Percentiles rank a stretch among this genome's conserved stretches.
phyloP scores from a whole-genome alignment of 2,797 vertebrate genomes.

The Sebastes miniatus region DNA sequence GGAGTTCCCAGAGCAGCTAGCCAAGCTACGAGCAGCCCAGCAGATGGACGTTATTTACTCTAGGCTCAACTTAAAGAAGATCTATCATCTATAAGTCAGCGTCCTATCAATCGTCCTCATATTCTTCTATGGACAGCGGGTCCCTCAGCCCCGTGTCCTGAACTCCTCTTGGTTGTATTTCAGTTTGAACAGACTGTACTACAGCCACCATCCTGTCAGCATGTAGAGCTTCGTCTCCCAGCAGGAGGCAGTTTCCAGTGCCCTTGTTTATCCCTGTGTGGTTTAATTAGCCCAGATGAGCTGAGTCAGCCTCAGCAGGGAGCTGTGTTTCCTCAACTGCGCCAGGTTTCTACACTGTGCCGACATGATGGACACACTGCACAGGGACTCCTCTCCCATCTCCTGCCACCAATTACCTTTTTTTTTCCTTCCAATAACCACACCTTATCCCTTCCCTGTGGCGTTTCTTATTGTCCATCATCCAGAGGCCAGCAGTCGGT shows the following conservation, averaged over 20 bases:
- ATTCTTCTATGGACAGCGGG: slow-evolving; percentile 2
- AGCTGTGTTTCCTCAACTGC: slow-evolving; percentile 12
- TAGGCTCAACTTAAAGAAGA: slow-evolving; percentile 12
- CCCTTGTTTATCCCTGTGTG: slow-evolving; percentile 56
- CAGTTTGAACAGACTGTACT: slow-evolving; percentile 12
- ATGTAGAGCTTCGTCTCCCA: slow-evolving; percentile 7
- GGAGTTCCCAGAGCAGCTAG: slow-evolving; percentile 26
- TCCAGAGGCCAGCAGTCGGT: slow-evolving; percentile 10
- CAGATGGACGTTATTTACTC: slow-evolving; percentile 50
- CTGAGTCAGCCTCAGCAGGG: slow-evolving; percentile 59
- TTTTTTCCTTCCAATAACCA: neutral
- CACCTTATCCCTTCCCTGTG: neutral
- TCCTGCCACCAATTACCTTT: slow-evolving; percentile 17
- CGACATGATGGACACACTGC: slow-evolving; percentile 7
- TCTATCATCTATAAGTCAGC: slow-evolving; percentile 30
- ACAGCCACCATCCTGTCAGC: neutral
- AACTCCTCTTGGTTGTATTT: slow-evolving; percentile 11
- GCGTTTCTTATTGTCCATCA: slow-evolving; percentile 24
- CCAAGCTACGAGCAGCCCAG: slow-evolving; percentile 8
- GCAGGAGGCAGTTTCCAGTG: slow-evolving; percentile 9
- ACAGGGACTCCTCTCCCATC: neutral
- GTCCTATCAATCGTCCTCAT: slow-evolving; percentile 1
- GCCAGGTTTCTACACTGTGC: neutral
- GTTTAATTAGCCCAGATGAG: slow-evolving; percentile 63
- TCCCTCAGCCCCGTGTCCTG: neutral